These are phyloP conservation scores for Tromatobia lineatoria DNA, from an alignment of 2,888 invertebrate species.

Conservation along the genomic window DNA sequence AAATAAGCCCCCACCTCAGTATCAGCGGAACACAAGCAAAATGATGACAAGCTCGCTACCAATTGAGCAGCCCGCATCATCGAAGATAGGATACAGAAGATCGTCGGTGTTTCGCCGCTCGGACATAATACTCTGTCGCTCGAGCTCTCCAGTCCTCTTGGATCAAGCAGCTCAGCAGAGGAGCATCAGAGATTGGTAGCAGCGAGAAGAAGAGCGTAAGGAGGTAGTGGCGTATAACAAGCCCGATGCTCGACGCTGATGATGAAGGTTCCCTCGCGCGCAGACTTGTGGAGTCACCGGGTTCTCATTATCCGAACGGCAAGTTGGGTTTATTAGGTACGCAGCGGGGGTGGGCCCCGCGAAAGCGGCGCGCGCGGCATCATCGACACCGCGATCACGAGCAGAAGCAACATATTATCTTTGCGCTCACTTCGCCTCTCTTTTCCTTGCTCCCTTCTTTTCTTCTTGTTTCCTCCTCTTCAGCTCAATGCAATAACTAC, in stretches of 20 bases:
- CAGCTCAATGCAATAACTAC: conserved; percentile 42
- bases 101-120: conserved; percentile 19
- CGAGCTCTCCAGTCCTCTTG: background rate
- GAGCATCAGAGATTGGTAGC: conserved; percentile 34
- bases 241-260: conserved; percentile 50
- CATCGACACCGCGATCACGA: conserved; percentile 80
- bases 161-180: conserved; percentile 29
- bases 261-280: conserved; percentile 66
- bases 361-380: conserved; percentile 71
- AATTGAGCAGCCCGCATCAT: conserved; percentile 16
- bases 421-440: conserved; percentile 32
- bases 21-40: background rate
- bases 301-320: conserved; percentile 83
- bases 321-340: conserved; percentile 84
- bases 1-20: background rate
- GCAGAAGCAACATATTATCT: conserved; percentile 45
- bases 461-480: conserved; percentile 23
- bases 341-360: conserved; percentile 84
- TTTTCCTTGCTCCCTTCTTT: conserved; percentile 16
- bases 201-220: conserved; percentile 65
- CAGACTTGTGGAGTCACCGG: conserved; percentile 84
- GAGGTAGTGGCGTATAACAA: conserved; percentile 69
- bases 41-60: conserved; percentile 41
- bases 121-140: conserved; percentile 26
- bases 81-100: conserved; percentile 20